Evolutionary conservation across 1,140 invertebrate genomes (phyloP), one percentile per base, ranked within the genome.

Genomic region (Drosophila arizonae): DNA sequence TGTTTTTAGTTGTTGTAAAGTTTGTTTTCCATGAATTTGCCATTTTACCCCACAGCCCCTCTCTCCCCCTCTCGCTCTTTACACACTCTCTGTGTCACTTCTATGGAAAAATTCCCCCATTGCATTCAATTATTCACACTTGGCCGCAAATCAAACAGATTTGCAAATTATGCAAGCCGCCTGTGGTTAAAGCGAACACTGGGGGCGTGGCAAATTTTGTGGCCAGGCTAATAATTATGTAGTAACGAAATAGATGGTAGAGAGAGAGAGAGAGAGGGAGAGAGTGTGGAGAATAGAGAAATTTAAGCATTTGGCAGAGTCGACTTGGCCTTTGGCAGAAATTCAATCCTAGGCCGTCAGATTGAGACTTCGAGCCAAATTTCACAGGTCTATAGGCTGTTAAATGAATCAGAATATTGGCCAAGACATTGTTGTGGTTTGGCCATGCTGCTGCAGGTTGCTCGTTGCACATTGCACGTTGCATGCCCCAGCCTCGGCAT

Each of bases 61-160:
- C 21, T 13, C 36, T 1, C 36, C 36, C 2, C 36, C 10, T 39
- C 36, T 3, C 36, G 0, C 36, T 11, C 36, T 24, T 17, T 17
- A 17, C 17, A 1, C 10, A 5, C 36, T 39, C 36, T 4, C 10
- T 41, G 17, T 50, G 17, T 30, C 30, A 11, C 41, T 57, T 15
- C 55, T 46, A 21, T 57, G n/a, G 36, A 56, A 41, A 56, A 56
- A 26, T 39, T 15, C 54, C n/a, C 24, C 36, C 30, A 45, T 61
- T 62, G 67, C 48, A 43, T 60, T 72, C 70, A 72, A 72, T 72
- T 72, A 72, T 72, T 72, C 50, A 72, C 70, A 72, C 28, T 54
- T 66, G 46, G 30, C 63, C 55, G 63, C 62, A 66, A 72, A 58
- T 66, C 69, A 72, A 72, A 72, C 28, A 64, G 52, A 67, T 67